phyloP scores from a whole-genome alignment of 2,113 vertebrate genomes.

The Martes martes region DNA sequence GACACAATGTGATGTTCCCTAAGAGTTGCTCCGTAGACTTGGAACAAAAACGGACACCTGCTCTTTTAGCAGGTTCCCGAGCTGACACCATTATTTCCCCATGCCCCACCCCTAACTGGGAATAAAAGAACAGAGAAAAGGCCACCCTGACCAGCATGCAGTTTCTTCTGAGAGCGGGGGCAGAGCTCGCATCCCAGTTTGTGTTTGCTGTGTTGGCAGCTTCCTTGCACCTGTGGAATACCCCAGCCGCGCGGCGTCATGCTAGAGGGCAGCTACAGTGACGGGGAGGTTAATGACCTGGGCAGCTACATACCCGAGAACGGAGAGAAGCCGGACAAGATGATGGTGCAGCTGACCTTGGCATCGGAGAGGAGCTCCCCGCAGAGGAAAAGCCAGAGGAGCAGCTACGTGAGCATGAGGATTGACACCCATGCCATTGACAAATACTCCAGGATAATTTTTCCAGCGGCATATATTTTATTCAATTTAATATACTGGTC shows the following conservation, averaged over 20 bases:
- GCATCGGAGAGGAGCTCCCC: constrained; percentile 86
- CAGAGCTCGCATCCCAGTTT: neutral
- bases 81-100: neutral
- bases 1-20: neutral
- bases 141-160: accelerated
- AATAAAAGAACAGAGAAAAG: neutral
- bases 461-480: constrained; percentile 94
- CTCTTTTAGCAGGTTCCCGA: neutral
- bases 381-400: constrained; percentile 87
- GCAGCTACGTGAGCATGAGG: constrained; percentile 92
- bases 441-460: constrained; percentile 97
- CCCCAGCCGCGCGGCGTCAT: constrained; percentile 88
- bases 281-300: constrained; percentile 88
- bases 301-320: constrained; percentile 88
- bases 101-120: neutral
- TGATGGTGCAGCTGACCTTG: constrained; percentile 91
- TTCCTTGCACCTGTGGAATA: constrained; percentile 91
- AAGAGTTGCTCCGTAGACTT: neutral
- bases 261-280: constrained; percentile 89
- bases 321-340: constrained; percentile 89
- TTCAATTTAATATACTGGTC: constrained; percentile 99
- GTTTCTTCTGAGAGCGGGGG: neutral
- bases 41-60: neutral
- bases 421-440: constrained; percentile 98
- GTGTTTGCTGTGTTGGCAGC: constrained; percentile 77